Percentiles rank a stretch among this genome's conserved stretches.
These are phyloP conservation scores for Priocnemis perturbator DNA, from an alignment of 2,888 invertebrate genomes.

Conservation along the genomic window DNA sequence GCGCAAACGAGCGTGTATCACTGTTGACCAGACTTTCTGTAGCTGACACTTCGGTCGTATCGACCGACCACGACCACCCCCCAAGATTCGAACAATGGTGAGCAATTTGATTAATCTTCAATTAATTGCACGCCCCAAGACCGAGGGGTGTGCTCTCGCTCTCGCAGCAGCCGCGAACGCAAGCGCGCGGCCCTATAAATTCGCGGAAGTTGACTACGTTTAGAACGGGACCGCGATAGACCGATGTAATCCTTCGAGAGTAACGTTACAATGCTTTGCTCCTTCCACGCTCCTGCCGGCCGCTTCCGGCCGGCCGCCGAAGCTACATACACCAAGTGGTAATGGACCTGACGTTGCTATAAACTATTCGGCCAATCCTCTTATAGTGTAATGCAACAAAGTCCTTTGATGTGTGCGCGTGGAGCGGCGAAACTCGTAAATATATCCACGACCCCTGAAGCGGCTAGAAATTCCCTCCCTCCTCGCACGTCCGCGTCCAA, in stretches of 20 bases:
- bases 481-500: not conserved
- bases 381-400: slow-evolving; percentile 33
- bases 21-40: slow-evolving; percentile 27
- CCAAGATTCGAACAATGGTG: slow-evolving; percentile 29
- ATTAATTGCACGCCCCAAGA: slow-evolving; percentile 44
- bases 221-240: no score
- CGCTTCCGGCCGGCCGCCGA: slow-evolving; percentile 10
- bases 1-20: slow-evolving; percentile 6
- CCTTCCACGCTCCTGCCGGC: not conserved
- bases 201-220: no score
- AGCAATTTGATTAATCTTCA: slow-evolving; percentile 51
- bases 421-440: slow-evolving; percentile 12
- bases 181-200: no score
- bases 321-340: slow-evolving; percentile 32
- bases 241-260: not conserved
- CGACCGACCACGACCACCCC: slow-evolving; percentile 11
- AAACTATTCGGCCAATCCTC: slow-evolving; percentile 33
- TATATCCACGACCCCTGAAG: not conserved
- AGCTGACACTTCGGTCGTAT: slow-evolving; percentile 41
- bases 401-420: slow-evolving; percentile 29
- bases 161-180: no score
- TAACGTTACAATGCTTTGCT: no score
- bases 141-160: slow-evolving; percentile 5
- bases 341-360: slow-evolving; percentile 27
- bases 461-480: not conserved